A percentile compares a stretch with the other conserved stretches of the same genome.
phyloP scores from a whole-genome alignment of 2,888 invertebrate genomes.

The Isotomurus palustris region DNA sequence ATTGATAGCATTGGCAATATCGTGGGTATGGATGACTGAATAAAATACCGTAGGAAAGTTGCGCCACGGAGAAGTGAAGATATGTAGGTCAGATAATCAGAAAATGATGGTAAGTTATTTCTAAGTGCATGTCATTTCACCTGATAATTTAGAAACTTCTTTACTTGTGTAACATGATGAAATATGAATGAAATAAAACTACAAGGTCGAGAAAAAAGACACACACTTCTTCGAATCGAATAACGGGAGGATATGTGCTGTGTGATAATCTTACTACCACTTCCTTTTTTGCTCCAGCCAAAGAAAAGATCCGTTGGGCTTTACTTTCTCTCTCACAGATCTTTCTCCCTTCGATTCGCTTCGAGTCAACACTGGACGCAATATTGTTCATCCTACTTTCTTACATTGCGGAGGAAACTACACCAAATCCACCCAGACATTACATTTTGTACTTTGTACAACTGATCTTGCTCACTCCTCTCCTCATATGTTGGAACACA shows the following conservation, averaged over 20 bases:
- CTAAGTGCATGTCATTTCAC: slow-evolving; percentile 18
- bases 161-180: slow-evolving; percentile 20
- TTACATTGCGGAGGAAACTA: too few relatives aligned
- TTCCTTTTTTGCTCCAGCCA: slow-evolving; percentile 3
- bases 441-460: not conserved
- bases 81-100: slow-evolving; percentile 13
- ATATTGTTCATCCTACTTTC: too few relatives aligned
- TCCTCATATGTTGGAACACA: too few relatives aligned
- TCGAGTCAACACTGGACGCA: not conserved
- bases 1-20: slow-evolving; percentile 1
- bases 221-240: not conserved
- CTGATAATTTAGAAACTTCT: slow-evolving; percentile 11
- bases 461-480: too few relatives aligned
- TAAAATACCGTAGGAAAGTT: not conserved
- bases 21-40: not conserved
- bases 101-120: slow-evolving; percentile 12
- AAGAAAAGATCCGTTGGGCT: slow-evolving; percentile 1
- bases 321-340: too few relatives aligned
- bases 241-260: not conserved
- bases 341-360: not conserved
- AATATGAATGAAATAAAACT: slow-evolving; percentile 25
- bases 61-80: not conserved
- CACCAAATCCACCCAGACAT: too few relatives aligned
- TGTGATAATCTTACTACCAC: not conserved
- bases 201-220: not conserved